These are phyloP conservation scores for Volucella inanis DNA, from an alignment of 2,888 invertebrate genomes.

Conservation along the genomic window DNA sequence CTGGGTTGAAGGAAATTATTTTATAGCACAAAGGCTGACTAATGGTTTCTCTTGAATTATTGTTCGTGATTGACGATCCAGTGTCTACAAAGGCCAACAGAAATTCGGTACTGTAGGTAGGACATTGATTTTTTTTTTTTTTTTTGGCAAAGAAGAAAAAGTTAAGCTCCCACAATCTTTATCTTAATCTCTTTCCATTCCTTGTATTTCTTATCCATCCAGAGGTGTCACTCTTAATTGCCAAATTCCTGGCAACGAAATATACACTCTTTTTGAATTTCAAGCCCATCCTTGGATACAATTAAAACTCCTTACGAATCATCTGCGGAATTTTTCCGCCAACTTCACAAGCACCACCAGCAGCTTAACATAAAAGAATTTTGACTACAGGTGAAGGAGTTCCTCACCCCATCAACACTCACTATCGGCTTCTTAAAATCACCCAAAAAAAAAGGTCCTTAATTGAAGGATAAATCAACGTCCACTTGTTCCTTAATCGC, in stretches of 20 bases:
- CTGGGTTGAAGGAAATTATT: no score
- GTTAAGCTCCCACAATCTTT: no score
- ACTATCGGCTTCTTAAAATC: slow-evolving; percentile 60
- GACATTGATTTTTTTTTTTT: no score
- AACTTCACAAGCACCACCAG: slow-evolving; percentile 27
- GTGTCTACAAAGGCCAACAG: no score
- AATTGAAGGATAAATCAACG: slow-evolving; percentile 75
- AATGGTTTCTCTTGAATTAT: no score
- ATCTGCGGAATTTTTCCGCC: slow-evolving; percentile 34
- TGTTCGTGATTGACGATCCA: no score
- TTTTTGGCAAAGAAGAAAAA: no score
- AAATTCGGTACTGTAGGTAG: no score
- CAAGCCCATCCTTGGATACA: slow-evolving; percentile 36
- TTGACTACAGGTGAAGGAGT: slow-evolving; percentile 53
- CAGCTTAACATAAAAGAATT: slow-evolving; percentile 26
- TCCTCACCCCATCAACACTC: slow-evolving; percentile 56
- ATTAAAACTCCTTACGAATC: slow-evolving; percentile 48
- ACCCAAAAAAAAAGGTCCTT: slow-evolving; percentile 52
- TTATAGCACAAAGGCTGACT: no score
- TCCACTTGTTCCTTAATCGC: slow-evolving; percentile 68
- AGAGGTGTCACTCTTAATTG: slow-evolving; percentile 27
- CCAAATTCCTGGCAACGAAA: slow-evolving; percentile 49
- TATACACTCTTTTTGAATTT: slow-evolving; percentile 37
- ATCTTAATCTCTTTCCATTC: no score
- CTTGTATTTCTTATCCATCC: no score